Evolutionary conservation across 2,113 vertebrate genomes (phyloP).

Genomic region (Aegotheles bennettii): DNA sequence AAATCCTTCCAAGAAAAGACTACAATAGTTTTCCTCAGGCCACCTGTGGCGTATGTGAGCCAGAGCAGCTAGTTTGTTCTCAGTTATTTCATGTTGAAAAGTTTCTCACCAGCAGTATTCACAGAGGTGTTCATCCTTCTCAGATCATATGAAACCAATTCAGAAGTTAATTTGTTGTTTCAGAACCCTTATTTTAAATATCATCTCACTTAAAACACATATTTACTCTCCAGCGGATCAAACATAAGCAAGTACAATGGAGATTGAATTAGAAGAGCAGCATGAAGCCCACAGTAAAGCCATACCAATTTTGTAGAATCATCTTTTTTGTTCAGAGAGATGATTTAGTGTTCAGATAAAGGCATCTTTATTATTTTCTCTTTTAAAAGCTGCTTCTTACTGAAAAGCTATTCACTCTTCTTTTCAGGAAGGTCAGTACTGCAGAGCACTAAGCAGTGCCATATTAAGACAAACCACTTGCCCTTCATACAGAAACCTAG

Average conservation of each 20-base stretch:
- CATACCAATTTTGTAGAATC: not conserved
- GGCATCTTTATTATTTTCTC: not conserved
- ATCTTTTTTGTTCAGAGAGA: not conserved
- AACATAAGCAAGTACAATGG: not conserved
- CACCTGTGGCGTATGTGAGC: not conserved
- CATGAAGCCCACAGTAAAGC: not conserved
- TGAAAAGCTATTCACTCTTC: not conserved
- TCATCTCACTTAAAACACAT: not conserved
- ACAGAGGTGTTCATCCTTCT: not conserved
- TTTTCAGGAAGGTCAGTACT: not conserved
- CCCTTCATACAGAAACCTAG: not conserved
- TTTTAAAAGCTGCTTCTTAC: not conserved
- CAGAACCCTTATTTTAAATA: not conserved
- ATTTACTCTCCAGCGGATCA: not conserved
- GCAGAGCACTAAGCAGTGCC: not conserved
- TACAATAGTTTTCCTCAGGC: not conserved
- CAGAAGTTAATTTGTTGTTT: not conserved
- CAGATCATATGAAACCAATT: not conserved
- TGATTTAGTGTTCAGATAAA: not conserved
- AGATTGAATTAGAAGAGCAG: not conserved
- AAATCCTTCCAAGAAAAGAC: not conserved
- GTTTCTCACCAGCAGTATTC: not conserved
- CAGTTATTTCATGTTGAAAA: not conserved
- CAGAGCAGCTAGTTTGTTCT: not conserved
- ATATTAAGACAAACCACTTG: not conserved